Evolutionary conservation across 92 coral and sea anemone genomes (phyloP), one percentile per base, ranked within the genome.

Genomic region (Palythoa grandiflora): DNA sequence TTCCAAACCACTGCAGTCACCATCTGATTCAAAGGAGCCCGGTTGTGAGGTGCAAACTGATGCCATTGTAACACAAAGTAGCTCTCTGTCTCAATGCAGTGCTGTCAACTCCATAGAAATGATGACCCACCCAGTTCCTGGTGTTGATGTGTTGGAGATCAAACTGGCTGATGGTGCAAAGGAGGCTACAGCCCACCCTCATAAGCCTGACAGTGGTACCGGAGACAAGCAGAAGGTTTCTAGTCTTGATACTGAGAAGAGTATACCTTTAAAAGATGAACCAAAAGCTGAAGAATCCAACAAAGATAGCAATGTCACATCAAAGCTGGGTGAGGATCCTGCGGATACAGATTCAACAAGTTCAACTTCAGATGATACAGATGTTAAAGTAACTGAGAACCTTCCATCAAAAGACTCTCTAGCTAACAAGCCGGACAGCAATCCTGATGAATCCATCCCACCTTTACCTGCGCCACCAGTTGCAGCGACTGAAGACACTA

Each of bases 121-220:
- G 87, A 57, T 91, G 84, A 51, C 83, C 9, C 76, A 92, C 50
- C 75, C 89, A 6, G 79, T 89, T 35, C 94, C 96, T 8, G 94
- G 94, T 77, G 98, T 95, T 35, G 99, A 96, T 86, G 93, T 96
- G 6, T 74, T 96, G 81, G 98, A 96, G 90, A 95, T 94, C 39
- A 95, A 91, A 66, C 89, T 96, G 73, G 87, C 98, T 48, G 98
- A 96, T 65, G 94, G 94, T 12, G 84, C 90, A 36, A 92, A 93
- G 66, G 99, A 96, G 79, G 99, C 96, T 1, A 96, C 98, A 4
- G 98, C 99, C 47, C 96, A 92, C 20, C 94, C 91, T 17, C 94
- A 94, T 21, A 92, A 91, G 72, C 65, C 93, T 6, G 91, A 83
- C 48, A 71, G 38, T 20, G 63, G 65, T 17, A 54, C 48, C 17